Base-by-base conservation (phyloP, 2,113 vertebrate species). In the Triplophysa tibetana region DNA sequence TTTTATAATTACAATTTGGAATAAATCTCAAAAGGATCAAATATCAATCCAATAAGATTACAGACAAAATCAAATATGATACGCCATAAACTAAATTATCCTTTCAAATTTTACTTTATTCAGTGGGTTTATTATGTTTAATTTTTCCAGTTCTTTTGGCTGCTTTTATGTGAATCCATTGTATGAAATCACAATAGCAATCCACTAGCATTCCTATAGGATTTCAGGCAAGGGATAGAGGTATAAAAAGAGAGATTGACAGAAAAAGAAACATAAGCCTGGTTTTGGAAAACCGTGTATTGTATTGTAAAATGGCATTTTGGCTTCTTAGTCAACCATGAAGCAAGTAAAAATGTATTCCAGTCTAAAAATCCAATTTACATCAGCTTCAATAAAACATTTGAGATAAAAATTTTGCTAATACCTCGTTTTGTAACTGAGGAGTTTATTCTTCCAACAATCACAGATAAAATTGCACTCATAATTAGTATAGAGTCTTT, bases 361-460 rank as follows among this genome's bases (percentile, higher is more conserved):
- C 52, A 43, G 8, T 60, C 29, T 43, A 23, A 73, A 54, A 73
- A 73, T 1, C n/a, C n/a, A 23, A 60, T 73, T 60, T 60, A 43
- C 41, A 23, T 43, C 33, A 41, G 21, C 26, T 58, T 60, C 3
- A 61, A 17, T 61, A 60, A 73, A 72, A 73, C 70, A 61, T 33
- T 72, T 72, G n/a, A 23, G 54, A 61, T 73, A n/a, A 43, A 33
- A 14, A 16, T 60, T 73, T 60, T 23, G 33, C 70, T 73, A 73
- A 73, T 73, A 29, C 43, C 13, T 23, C 58, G 16, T 13, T 75
- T 23, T 75, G 23, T 50, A 63, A 73, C 33, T 14, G 60, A 29
- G 38, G 50, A 13, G 24, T 75, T 45, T 48, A 75, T 75, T 63
- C 73, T 29, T 21, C 73, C 14, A 65, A 65, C 19, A 77, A 77